Conservation (phyloP, 2,113 vertebrate species). For the Thunnus maccoyii region DNA sequence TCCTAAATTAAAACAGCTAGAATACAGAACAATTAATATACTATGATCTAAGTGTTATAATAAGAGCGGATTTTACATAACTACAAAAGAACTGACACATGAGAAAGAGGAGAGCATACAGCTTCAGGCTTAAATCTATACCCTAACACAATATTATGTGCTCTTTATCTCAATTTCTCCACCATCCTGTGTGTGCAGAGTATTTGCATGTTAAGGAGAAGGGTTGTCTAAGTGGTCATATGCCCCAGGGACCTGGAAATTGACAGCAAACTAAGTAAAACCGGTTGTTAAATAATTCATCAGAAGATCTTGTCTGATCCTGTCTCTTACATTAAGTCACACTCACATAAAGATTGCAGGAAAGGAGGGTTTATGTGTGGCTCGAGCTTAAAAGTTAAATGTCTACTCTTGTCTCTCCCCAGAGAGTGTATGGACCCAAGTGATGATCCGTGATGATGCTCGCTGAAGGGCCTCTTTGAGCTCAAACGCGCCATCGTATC, state of each 20-base stretch:
- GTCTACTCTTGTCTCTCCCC: constrained; percentile 62
- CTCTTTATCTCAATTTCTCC: constrained; percentile 28
- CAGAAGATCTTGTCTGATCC: constrained; percentile 20
- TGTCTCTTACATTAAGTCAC: constrained; percentile 52
- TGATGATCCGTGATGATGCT: constrained; percentile 75
- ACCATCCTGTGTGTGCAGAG: constrained; percentile 1
- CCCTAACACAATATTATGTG: background rate
- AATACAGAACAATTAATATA: background rate
- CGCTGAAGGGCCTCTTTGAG: constrained; percentile 74
- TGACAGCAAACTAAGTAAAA: constrained; percentile 57
- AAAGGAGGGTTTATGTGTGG: background rate
- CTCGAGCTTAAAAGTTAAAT: constrained; percentile 24
- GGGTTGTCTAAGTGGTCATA: constrained; percentile 29
- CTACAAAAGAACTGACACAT: background rate
- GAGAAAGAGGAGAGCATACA: background rate
- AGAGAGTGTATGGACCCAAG: constrained; percentile 77
- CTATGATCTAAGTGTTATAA: background rate
- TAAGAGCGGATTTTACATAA: constrained; percentile 12
- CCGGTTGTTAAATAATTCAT: constrained; percentile 57
- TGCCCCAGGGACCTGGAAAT: constrained; percentile 37
- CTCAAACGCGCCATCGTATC: constrained; percentile 61
- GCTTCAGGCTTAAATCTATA: constrained; percentile 14
- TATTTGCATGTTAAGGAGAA: constrained; percentile 45
- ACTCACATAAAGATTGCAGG: background rate
- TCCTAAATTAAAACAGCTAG: background rate